Base-by-base conservation (phyloP, 2,113 vertebrate genomes). In the Leptodactylus fuscus region DNA sequence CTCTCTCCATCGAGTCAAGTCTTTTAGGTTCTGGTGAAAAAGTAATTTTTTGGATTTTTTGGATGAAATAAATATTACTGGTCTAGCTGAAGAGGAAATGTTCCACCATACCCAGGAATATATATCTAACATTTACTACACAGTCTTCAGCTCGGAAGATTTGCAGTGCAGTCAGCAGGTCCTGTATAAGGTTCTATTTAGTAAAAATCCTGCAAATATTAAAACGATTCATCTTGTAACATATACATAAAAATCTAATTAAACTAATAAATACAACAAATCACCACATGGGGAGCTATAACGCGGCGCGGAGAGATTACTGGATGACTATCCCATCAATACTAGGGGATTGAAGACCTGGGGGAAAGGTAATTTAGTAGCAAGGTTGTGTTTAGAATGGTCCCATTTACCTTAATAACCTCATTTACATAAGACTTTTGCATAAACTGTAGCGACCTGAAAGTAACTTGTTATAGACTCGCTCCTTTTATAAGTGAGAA, bases 161-260 rank as follows among this genome's bases (percentile, higher is more conserved):
- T 16, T 32, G 27, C 15, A 2, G 22, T 24, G 18, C 10, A 18
- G 60, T 29, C 27, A 13, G 27, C 2, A 0, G 60, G 4, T 65
- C 1, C 27, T 32, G 2, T 32, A 32, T 32, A 65, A 16, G 10
- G 24, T 13, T 62, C n/a, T 1, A 29, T 62, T 10, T 29, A 5
- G 58, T 29, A 62, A 32, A 65, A 32, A 65, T 16, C 27, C 0
- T 12, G 60, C 13, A 32, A 15, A 65, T 65, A 65, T 65, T 65
- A 65, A 65, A 65, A 65, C 27, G 16, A 32, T 65, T 65, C 13
- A 15, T 65, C 60, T 29, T 12, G 1, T 0, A 15, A 62, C 10
- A 62, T 62, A 27, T 62, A 29, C 27, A 32, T 32, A 65, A 29
- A 65, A 65, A 32, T 65, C 60, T 65, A 65, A 65, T 65, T 65